Conservation (phyloP, 2,797 vertebrate species). For the Ficedula albicollis region DNA sequence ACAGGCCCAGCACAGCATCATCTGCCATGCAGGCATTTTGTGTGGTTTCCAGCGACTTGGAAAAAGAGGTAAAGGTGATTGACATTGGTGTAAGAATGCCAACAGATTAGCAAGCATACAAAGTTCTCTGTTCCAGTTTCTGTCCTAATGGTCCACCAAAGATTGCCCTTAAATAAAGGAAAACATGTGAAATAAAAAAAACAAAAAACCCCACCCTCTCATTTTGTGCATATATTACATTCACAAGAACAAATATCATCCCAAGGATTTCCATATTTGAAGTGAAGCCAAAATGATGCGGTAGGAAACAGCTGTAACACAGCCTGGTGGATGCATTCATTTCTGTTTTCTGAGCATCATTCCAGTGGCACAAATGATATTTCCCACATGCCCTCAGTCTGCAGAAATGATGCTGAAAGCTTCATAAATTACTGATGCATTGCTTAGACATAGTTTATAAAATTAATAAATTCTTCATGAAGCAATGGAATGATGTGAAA, state of each 20-base stretch:
- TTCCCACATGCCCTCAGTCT: conserved; percentile 20
- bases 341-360: conserved; percentile 44
- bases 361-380: conserved; percentile 59
- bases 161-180: not conserved
- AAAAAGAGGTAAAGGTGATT: not conserved
- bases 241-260: not conserved
- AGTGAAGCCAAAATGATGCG: not conserved
- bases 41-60: not conserved
- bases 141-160: not conserved
- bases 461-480: conserved; percentile 60
- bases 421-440: conserved; percentile 55
- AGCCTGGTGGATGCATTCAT: not conserved
- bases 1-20: not conserved
- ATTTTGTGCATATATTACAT: not conserved
- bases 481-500: not conserved
- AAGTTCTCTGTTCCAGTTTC: not conserved
- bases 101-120: not conserved
- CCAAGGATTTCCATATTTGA: not conserved
- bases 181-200: not conserved
- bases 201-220: not conserved
- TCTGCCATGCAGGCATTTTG: not conserved
- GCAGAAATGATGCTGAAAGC: conserved; percentile 29
- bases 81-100: not conserved
- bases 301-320: conserved; percentile 25
- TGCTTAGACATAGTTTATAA: conserved; percentile 47